Percentiles rank a stretch among this genome's conserved stretches.
phyloP scores from a whole-genome alignment of 2,113 vertebrate species.

The Myotis davidii region DNA sequence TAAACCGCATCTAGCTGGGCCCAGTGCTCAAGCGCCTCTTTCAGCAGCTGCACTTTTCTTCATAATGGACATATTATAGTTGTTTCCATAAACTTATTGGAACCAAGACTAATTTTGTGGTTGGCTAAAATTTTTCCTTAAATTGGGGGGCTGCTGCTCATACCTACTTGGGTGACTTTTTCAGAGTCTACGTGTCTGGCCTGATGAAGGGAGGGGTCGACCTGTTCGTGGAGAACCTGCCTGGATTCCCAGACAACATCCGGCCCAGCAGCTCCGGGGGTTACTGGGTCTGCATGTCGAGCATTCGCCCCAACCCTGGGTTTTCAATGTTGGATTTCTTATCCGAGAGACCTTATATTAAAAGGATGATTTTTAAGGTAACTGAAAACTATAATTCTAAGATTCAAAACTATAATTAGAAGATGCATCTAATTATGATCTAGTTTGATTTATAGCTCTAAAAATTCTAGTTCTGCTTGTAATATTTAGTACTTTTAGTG shows the following conservation, averaged over 20 bases:
- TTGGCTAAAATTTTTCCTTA: not conserved
- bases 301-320: constrained; percentile 91
- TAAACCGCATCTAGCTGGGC: not conserved
- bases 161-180: constrained; percentile 58
- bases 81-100: not conserved
- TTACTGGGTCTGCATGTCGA: constrained; percentile 96
- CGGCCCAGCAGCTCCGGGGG: constrained; percentile 94
- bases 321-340: constrained; percentile 98
- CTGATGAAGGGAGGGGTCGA: constrained; percentile 97
- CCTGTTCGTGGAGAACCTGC: constrained; percentile 96
- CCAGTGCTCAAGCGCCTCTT: not conserved
- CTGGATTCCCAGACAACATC: constrained; percentile 97
- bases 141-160: not conserved
- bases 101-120: not conserved
- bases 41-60: not conserved
- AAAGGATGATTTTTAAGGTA: constrained; percentile 97
- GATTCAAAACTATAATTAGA: constrained; percentile 33
- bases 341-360: constrained; percentile 94
- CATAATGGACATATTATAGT: not conserved
- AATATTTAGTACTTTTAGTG: not conserved
- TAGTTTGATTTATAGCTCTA: not conserved
- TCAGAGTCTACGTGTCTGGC: constrained; percentile 95
- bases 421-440: not conserved
- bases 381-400: constrained; percentile 27
- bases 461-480: constrained; percentile 27